These are phyloP conservation scores for Acrocephalus scirpaceus DNA, from an alignment of 2,797 vertebrate species.

Conservation along the genomic window DNA sequence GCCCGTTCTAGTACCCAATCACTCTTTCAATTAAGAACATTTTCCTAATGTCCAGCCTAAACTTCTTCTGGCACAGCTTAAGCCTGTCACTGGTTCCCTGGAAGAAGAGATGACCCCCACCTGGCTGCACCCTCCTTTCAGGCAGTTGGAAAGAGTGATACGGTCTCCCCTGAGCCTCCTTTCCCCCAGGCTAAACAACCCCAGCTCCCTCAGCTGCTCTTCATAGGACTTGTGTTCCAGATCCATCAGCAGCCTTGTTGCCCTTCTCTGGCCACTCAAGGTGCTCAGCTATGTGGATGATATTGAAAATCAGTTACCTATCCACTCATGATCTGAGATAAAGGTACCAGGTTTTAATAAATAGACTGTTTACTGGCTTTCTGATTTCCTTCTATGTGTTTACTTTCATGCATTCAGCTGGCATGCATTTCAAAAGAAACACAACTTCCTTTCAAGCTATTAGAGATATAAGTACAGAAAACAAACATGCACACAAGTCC, in stretches of 20 bases:
- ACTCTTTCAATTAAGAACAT: background rate
- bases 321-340: background rate
- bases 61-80: background rate
- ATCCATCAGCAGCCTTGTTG: background rate
- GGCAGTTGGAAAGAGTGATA: rapidly evolving
- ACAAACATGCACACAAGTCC: rapidly evolving
- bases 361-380: background rate
- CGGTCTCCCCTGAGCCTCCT: background rate
- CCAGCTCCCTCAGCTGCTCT: background rate
- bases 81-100: background rate
- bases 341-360: background rate
- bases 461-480: background rate
- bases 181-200: background rate
- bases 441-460: background rate
- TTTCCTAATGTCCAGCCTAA: background rate
- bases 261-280: background rate
- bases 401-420: background rate
- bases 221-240: background rate
- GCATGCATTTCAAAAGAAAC: background rate
- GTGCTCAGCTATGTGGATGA: background rate
- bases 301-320: background rate
- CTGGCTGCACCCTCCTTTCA: background rate
- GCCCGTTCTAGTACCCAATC: background rate
- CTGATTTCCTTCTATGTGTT: background rate
- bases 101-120: background rate